Percentiles rank a stretch among this genome's conserved stretches.
phyloP scores from a whole-genome alignment of 2,113 vertebrate genomes.

The Hyperoodon ampullatus region DNA sequence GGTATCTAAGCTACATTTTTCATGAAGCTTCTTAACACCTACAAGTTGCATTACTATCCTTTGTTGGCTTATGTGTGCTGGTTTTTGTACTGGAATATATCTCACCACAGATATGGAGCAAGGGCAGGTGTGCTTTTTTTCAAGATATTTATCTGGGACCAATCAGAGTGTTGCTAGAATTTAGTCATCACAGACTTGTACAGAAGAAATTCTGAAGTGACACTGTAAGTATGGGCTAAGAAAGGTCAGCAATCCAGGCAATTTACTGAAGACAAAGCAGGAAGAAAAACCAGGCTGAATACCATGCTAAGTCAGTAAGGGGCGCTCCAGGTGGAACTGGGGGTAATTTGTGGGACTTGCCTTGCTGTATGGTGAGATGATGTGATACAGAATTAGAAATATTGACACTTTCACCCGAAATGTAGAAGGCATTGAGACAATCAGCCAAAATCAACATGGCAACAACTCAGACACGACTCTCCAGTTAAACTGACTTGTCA shows the following conservation, averaged over 20 bases:
- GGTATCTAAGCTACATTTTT: neutral
- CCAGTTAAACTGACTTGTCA: neutral
- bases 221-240: neutral
- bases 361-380: neutral
- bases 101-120: neutral
- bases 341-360: conserved; percentile 46
- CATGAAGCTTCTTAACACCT: neutral
- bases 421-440: neutral
- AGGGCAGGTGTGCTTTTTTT: neutral
- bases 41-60: neutral
- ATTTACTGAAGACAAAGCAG: conserved; percentile 53
- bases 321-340: conserved; percentile 25
- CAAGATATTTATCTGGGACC: neutral
- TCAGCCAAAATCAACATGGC: conserved; percentile 37
- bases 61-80: neutral
- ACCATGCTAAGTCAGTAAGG: neutral
- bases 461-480: neutral
- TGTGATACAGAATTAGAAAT: conserved; percentile 34
- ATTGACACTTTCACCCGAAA: conserved; percentile 7
- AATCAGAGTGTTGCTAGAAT: neutral
- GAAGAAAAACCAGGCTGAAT: neutral
- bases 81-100: neutral
- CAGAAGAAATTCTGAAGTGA: conserved; percentile 14
- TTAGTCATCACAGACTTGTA: neutral
- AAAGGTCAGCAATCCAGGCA: neutral